phyloP scores from a whole-genome alignment of 1,140 invertebrate species.

The Bombus confusus region DNA sequence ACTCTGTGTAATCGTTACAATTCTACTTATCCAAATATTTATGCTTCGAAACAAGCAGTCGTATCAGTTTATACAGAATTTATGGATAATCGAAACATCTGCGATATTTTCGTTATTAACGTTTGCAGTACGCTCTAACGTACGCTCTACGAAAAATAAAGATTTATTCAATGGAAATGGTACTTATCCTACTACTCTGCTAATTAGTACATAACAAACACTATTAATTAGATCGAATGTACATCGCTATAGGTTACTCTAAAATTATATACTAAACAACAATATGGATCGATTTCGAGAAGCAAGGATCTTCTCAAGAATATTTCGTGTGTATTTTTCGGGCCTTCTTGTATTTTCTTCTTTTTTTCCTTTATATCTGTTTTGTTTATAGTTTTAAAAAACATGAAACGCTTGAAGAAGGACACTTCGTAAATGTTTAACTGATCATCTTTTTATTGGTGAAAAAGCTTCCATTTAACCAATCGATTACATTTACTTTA shows the following conservation, averaged over 20 bases:
- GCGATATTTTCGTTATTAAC: neutral
- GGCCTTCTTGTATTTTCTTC: constrained; percentile 2
- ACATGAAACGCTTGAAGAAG: constrained; percentile 42
- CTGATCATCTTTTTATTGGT: constrained; percentile 78
- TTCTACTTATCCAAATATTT: neutral
- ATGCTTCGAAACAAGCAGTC: neutral
- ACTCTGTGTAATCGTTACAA: neutral
- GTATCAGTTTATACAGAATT: neutral
- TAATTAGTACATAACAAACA: constrained; percentile 25
- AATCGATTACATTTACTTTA: constrained; percentile 78
- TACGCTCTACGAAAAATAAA: neutral
- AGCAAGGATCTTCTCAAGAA: constrained; percentile 4
- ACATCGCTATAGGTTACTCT: constrained; percentile 12
- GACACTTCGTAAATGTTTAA: constrained; percentile 69
- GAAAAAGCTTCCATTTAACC: constrained; percentile 77
- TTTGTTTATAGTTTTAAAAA: constrained; percentile 24
- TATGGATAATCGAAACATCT: neutral
- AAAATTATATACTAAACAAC: constrained; percentile 40
- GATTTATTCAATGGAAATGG: neutral
- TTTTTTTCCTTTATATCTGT: neutral
- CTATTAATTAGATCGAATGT: constrained; percentile 32
- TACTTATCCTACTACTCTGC: constrained; percentile 6
- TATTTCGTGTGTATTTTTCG: neutral
- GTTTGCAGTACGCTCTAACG: neutral
- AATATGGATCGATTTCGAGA: constrained; percentile 27